phyloP scores from a whole-genome alignment of 2,888 invertebrate species.

The Dioctria linearis region DNA sequence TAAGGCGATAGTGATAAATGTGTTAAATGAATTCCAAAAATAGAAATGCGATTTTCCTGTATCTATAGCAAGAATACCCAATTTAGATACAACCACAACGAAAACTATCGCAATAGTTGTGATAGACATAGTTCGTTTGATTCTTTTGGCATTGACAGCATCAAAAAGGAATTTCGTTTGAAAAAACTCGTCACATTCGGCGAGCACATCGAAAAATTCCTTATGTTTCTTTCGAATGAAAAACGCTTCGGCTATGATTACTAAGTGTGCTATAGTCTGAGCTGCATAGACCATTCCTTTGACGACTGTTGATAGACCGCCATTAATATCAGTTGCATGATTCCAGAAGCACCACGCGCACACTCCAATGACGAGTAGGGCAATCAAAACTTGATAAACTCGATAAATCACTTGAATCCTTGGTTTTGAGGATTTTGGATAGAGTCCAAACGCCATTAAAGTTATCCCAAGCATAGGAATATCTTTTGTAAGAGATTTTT shows the following conservation, averaged over 20 bases:
- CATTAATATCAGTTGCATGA: neutral
- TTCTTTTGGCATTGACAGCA: conserved; percentile 37
- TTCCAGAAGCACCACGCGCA: neutral
- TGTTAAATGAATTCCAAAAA: neutral
- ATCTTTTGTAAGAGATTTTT: conserved; percentile 17
- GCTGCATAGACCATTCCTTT: conserved; percentile 56
- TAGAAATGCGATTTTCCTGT: neutral
- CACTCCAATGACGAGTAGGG: neutral
- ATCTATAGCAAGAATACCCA: neutral
- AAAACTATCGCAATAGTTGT: neutral
- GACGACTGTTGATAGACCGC: conserved; percentile 55
- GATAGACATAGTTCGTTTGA: neutral
- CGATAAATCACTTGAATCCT: conserved; percentile 8
- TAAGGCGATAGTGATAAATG: conserved; percentile 12
- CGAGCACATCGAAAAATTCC: conserved; percentile 54
- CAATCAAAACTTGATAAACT: neutral
- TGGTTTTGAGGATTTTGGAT: neutral
- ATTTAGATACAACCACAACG: neutral
- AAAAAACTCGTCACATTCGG: conserved; percentile 55
- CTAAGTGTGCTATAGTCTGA: conserved; percentile 54
- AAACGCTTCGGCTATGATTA: conserved; percentile 56
- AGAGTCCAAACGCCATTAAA: conserved; percentile 20
- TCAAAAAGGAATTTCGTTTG: conserved; percentile 38
- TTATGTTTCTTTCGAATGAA: conserved; percentile 55
- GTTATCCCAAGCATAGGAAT: neutral